Percentiles rank a stretch among this genome's conserved stretches.
Conservation (phyloP, 2,113 vertebrate species). For the Petrocephalus zakoni region DNA sequence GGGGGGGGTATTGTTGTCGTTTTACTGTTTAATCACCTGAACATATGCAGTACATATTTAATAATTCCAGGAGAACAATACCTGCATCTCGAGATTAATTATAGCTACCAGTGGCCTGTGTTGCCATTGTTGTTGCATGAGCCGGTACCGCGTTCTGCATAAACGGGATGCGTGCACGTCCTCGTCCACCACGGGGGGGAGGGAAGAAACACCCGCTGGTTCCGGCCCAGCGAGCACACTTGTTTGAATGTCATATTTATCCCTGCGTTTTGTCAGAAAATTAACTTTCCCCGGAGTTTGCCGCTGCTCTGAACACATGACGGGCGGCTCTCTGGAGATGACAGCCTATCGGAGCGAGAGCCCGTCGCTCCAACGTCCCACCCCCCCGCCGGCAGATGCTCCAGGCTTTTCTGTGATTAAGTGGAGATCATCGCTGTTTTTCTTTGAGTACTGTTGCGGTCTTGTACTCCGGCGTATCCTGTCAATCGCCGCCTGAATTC, state of each 20-base stretch:
- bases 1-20: background rate
- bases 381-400: conserved; percentile 95
- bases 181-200: background rate
- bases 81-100: background rate
- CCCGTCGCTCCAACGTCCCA: conserved; percentile 81
- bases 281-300: conserved; percentile 97
- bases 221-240: conserved; percentile 56
- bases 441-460: conserved; percentile 99
- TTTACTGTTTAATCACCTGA: background rate
- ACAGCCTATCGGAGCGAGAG: conserved; percentile 99
- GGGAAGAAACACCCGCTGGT: background rate
- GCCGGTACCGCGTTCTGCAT: background rate
- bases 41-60: conserved; percentile 7
- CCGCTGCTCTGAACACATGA: conserved; percentile 98
- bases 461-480: conserved; percentile 99
- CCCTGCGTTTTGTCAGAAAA: conserved; percentile 99
- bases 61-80: background rate
- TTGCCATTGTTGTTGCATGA: background rate
- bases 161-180: background rate
- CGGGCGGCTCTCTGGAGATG: conserved; percentile 97
- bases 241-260: conserved; percentile 99
- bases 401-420: conserved; percentile 99
- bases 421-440: conserved; percentile 99
- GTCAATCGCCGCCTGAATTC: conserved; percentile 99
- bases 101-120: background rate